Conservation (phyloP, 2,888 invertebrate species). For the Philereme transversata region DNA sequence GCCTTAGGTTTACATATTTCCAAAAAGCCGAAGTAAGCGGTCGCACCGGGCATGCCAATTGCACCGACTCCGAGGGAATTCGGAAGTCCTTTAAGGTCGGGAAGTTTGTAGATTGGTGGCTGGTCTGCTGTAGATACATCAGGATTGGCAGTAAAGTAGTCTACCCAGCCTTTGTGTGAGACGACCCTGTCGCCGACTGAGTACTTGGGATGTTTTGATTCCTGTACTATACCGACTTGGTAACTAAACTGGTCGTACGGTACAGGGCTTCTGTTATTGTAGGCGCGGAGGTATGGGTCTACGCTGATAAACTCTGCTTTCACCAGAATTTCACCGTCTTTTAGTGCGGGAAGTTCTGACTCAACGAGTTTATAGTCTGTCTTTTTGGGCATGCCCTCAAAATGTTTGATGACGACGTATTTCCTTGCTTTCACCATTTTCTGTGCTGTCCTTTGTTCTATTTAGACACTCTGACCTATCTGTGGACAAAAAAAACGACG, state of each 20-base stretch:
- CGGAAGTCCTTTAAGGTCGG: conserved; percentile 78
- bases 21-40: conserved; percentile 88
- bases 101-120: conserved; percentile 61
- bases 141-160: conserved; percentile 37
- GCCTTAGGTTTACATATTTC: conserved; percentile 87
- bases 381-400: conserved; percentile 82
- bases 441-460: neutral
- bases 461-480: neutral
- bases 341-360: conserved; percentile 82
- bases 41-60: conserved; percentile 87
- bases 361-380: conserved; percentile 84
- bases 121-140: conserved; percentile 1
- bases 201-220: conserved; percentile 84
- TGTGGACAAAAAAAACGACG: too few relatives aligned
- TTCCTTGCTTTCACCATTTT: conserved; percentile 80
- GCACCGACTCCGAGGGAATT: conserved; percentile 84
- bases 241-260: conserved; percentile 58
- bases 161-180: conserved; percentile 68
- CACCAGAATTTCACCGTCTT: conserved; percentile 75
- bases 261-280: conserved; percentile 36
- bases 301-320: conserved; percentile 58
- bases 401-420: conserved; percentile 81
- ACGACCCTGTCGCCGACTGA: conserved; percentile 85
- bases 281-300: conserved; percentile 52
- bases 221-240: conserved; percentile 73